phyloP scores from a whole-genome alignment of 2,797 vertebrate genomes.

The Poecilia velifera region DNA sequence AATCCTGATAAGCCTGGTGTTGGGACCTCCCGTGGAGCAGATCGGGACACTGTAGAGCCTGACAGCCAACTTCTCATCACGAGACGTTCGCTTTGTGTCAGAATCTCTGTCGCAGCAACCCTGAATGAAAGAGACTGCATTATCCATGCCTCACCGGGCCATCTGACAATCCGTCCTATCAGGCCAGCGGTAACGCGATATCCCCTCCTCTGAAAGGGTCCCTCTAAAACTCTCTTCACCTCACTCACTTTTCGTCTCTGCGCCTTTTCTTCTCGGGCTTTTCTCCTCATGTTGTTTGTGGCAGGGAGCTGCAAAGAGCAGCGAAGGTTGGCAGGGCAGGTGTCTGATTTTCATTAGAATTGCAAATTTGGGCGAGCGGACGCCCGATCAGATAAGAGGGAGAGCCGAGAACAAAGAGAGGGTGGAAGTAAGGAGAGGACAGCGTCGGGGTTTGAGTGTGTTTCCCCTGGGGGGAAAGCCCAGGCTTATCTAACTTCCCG shows the following conservation, averaged over 20 bases:
- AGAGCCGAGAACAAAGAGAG: conserved; percentile 57
- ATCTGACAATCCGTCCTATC: conserved; percentile 84
- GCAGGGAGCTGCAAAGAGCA: conserved; percentile 73
- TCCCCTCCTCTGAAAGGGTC: conserved; percentile 76
- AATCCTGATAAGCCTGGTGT: conserved; percentile 49
- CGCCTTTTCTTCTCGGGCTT: conserved; percentile 59
- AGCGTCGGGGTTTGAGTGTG: conserved; percentile 58
- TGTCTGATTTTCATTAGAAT: conserved; percentile 97
- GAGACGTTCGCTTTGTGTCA: conserved; percentile 79
- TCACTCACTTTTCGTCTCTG: conserved; percentile 49
- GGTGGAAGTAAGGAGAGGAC: conserved; percentile 16
- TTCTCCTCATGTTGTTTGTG: conserved; percentile 66
- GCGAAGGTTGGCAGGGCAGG: conserved; percentile 87
- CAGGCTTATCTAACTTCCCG: conserved; percentile 56
- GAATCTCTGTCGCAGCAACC: conserved; percentile 76
- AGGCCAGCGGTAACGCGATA: conserved; percentile 82
- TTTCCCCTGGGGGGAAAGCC: conserved; percentile 52
- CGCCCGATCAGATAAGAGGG: conserved; percentile 86
- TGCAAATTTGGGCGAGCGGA: conserved; percentile 86
- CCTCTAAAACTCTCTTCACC: conserved; percentile 57
- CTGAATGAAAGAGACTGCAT: conserved; percentile 84
- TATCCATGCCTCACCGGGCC: conserved; percentile 66
- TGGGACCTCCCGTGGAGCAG: conserved; percentile 67
- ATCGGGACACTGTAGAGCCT: conserved; percentile 64
- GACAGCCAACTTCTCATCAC: conserved; percentile 72